A percentile compares a stretch with the other conserved stretches of the same genome.
These are phyloP conservation scores for Edolisoma coerulescens DNA, from an alignment of 2,113 vertebrate species.

Conservation along the genomic window DNA sequence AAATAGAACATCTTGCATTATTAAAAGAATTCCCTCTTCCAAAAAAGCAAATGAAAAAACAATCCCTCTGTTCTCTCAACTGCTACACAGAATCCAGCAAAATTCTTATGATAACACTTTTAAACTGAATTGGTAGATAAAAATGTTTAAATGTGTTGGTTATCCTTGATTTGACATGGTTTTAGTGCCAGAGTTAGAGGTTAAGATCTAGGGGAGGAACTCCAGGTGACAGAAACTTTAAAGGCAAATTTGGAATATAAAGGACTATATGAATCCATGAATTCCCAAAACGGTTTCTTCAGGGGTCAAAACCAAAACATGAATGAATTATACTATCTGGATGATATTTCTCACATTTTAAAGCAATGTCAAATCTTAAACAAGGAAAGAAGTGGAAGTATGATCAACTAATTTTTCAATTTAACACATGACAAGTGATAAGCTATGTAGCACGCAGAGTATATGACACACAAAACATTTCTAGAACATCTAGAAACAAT, in stretches of 20 bases:
- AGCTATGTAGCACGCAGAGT: not conserved
- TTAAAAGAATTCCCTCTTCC: not conserved
- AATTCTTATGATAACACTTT: not conserved
- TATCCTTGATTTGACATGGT: not conserved
- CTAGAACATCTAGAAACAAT: not conserved
- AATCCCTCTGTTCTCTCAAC: not conserved
- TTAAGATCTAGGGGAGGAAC: not conserved
- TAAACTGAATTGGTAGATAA: not conserved
- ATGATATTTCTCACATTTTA: conserved; percentile 30
- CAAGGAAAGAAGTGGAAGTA: not conserved
- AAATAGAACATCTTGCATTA: not conserved
- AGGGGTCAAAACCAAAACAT: not conserved
- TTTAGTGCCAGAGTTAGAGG: not conserved
- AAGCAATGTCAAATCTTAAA: conserved; percentile 18
- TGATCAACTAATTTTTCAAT: not conserved
- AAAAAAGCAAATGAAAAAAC: not conserved
- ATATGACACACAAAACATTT: not conserved
- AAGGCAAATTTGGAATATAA: not conserved
- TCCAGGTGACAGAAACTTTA: not conserved
- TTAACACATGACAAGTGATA: not conserved
- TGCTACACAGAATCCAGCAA: not conserved
- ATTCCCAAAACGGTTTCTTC: not conserved
- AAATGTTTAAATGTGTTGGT: not conserved
- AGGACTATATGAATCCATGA: not conserved
- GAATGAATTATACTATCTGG: conserved; percentile 7